A percentile compares a stretch with the other conserved stretches of the same genome.
Conservation (phyloP, 1,140 invertebrate genomes). For the Campodea augens region DNA sequence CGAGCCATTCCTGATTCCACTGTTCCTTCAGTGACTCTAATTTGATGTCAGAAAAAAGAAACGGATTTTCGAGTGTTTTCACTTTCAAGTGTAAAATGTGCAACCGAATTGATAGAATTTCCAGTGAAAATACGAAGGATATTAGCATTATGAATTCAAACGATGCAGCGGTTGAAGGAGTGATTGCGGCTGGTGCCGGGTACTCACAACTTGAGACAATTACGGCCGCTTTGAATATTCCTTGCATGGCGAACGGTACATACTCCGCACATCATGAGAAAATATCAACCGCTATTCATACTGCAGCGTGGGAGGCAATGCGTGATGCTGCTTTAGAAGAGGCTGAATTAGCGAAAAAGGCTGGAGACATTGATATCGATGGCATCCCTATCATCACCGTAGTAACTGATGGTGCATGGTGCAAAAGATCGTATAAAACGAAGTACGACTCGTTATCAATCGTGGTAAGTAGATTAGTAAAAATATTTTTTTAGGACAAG, state of each 20-base stretch:
- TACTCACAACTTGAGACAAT: not conserved
- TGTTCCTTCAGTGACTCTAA: not conserved
- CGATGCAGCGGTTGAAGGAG: not conserved
- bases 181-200: not conserved
- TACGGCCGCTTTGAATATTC: constrained; percentile 3
- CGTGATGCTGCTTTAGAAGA: constrained; percentile 7
- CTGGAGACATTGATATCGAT: constrained; percentile 17
- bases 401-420: constrained; percentile 19
- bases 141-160: not conserved
- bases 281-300: not conserved
- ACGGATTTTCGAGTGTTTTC: not conserved
- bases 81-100: not conserved
- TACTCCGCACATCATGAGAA: constrained; percentile 1
- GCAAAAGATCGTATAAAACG: constrained; percentile 19
- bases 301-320: constrained; percentile 3
- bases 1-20: too few species aligned
- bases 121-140: not conserved
- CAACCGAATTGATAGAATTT: not conserved
- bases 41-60: not conserved
- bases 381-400: constrained; percentile 20
- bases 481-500: constrained; percentile 10
- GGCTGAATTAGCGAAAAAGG: constrained; percentile 4
- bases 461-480: constrained; percentile 5
- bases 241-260: constrained; percentile 6
- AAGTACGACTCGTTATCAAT: constrained; percentile 20